Conservation (phyloP, 2,888 invertebrate genomes). For the Drosophila nr. medialis region DNA sequence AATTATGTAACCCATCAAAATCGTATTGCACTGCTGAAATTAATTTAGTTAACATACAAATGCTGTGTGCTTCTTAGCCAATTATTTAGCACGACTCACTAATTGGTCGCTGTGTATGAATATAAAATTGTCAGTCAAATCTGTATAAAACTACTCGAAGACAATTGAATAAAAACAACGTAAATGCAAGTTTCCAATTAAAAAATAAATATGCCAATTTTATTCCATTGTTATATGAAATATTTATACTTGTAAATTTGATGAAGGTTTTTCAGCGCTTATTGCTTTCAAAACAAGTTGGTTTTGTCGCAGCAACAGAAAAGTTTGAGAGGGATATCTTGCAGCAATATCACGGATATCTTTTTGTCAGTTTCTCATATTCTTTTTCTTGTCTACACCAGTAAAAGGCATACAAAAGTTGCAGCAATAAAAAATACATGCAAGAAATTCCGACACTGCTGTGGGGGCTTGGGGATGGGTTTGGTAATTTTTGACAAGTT, state of each 20-base stretch:
- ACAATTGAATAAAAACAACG: neutral
- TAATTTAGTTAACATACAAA: neutral
- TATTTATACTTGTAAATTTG: neutral
- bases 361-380: constrained; percentile 25
- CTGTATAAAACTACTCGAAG: neutral
- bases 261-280: neutral
- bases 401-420: constrained; percentile 38
- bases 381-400: constrained; percentile 26
- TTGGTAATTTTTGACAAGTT: constrained; percentile 44
- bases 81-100: too few relatives aligned
- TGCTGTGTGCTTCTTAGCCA: neutral
- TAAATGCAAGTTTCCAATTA: neutral
- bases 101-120: neutral
- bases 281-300: neutral
- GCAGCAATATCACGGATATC: constrained; percentile 27
- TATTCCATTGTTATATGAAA: neutral
- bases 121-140: neutral
- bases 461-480: neutral
- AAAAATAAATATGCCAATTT: neutral
- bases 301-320: constrained; percentile 18
- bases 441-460: constrained; percentile 4
- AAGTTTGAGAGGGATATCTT: constrained; percentile 40
- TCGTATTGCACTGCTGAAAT: neutral
- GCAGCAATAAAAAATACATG: constrained; percentile 18
- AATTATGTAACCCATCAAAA: constrained; percentile 10